Conservation (phyloP, 37 sponge, comb jelly and placozoan genomes). For the Axinella damicornis region DNA sequence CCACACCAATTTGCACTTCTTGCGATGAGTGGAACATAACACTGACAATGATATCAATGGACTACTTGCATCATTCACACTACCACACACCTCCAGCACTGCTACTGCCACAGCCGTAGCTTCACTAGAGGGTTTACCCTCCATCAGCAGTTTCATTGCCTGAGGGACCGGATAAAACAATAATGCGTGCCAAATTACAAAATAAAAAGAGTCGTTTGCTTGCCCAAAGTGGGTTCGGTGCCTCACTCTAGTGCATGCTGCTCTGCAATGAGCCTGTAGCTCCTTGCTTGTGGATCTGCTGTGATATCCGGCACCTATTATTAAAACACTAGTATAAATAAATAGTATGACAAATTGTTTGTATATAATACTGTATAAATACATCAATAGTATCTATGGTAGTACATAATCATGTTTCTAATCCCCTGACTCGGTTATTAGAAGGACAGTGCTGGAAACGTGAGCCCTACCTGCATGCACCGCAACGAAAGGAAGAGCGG, state of each 20-base stretch:
- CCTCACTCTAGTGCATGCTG: conserved; percentile 68
- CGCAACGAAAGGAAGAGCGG: conserved; percentile 60
- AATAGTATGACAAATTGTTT: too few species aligned
- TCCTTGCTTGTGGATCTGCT: conserved; percentile 39
- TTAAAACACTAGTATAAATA: too few species aligned
- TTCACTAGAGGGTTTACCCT: conserved; percentile 24
- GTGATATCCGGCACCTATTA: conserved; percentile 78
- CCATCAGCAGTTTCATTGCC: conserved; percentile 37
- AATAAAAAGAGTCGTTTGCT: too few species aligned
- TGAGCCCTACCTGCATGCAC: conserved; percentile 69
- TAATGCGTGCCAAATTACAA: neutral
- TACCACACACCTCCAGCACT: conserved; percentile 55
- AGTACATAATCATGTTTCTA: too few species aligned
- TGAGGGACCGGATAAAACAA: neutral
- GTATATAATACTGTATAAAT: too few species aligned
- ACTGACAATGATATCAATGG: too few species aligned
- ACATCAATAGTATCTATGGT: too few species aligned
- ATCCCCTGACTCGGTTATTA: too few species aligned
- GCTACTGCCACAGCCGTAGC: conserved; percentile 49
- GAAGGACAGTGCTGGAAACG: neutral
- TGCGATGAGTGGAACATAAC: too few species aligned
- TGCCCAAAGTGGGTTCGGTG: too few species aligned
- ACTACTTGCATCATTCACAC: neutral
- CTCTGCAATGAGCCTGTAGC: conserved; percentile 58
- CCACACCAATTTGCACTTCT: too few species aligned